These are phyloP conservation scores for Caenorhabditis japonica DNA, from an alignment of 2,888 invertebrate genomes.

Conservation along the genomic window DNA sequence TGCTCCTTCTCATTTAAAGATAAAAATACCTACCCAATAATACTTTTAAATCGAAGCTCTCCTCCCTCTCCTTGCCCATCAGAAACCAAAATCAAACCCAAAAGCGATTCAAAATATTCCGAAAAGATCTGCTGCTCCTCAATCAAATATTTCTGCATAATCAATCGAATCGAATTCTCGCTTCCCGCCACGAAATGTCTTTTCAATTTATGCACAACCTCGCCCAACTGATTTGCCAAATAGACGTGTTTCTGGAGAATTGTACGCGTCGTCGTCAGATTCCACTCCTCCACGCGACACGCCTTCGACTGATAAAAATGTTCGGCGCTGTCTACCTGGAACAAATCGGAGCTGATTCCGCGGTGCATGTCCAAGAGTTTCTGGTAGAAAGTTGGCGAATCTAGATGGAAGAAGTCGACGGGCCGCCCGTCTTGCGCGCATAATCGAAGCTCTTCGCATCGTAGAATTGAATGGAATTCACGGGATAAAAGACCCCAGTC, in stretches of 20 bases:
- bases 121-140: constrained; percentile 29
- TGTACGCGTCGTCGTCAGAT: constrained; percentile 31
- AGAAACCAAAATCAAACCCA: neutral
- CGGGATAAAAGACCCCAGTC: constrained; percentile 40
- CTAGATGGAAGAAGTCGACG: constrained; percentile 33
- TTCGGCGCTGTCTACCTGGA: constrained; percentile 26
- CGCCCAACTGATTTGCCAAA: constrained; percentile 33
- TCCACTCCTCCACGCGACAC: constrained; percentile 42
- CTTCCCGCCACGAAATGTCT: constrained; percentile 10
- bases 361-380: constrained; percentile 38
- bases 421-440: constrained; percentile 32
- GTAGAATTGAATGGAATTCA: constrained; percentile 29
- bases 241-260: constrained; percentile 32
- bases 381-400: constrained; percentile 6
- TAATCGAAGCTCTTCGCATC: constrained; percentile 25
- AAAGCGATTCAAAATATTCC: constrained; percentile 23
- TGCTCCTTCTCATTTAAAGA: too few relatives aligned
- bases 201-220: constrained; percentile 11
- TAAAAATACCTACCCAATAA: too few relatives aligned
- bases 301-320: constrained; percentile 38
- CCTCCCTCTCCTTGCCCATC: too few relatives aligned
- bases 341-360: constrained; percentile 40
- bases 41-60: constrained; percentile 1
- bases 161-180: constrained; percentile 32
- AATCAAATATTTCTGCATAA: constrained; percentile 31